Base-by-base conservation (phyloP, 2,797 vertebrate genomes). In the Aphelocoma californica region DNA sequence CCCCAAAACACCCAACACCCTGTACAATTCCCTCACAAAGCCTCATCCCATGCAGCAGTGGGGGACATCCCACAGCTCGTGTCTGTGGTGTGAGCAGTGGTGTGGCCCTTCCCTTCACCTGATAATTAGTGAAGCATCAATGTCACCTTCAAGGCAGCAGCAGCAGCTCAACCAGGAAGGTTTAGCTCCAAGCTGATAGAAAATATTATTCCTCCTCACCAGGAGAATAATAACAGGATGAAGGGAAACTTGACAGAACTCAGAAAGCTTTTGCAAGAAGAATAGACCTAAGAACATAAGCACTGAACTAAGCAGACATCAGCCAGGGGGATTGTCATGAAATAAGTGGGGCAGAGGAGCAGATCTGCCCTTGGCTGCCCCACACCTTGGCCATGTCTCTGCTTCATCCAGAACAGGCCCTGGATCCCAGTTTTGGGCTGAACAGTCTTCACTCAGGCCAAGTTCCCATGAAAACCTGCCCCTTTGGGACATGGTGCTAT, bases 401-500 rank as follows among this genome's bases (percentile, higher is more conserved):
- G 72, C 75, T 32, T 47, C 25, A 10, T 28, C 54, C 69, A 17
- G 36, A 84, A 19, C 36, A 40, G 18, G 7, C 4, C 2, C 62
- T 2, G 0, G 19, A 1, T 6, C 2, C 12, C 48, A 44, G 1
- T 28, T 56, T 58, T 58, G 66, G 26, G 12, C 57, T 69, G 42
- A 61, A 45, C 12, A 24, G 5, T 24, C 34, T 5, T 20, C 64
- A 23, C 24, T 34, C 40, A 25, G 45, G 42, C 61, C 62, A 29
- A 10, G 6, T 15, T 75, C 44, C 64, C 24, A 6, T 10, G 13
- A 18, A 72, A 54, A 23, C 38, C 47, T 79, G 75, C 2, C 31
- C 45, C 47, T 44, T 3, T 47, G 54, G 58, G 58, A 18, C 15
- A 2, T 1, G 0, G 3, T 19, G 25, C 64, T 36, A 0, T 16